Percentiles rank a stretch among this genome's conserved stretches.
Conservation (phyloP, 35 echinoderm and acorn worm species). For the Amphiura filiformis region DNA sequence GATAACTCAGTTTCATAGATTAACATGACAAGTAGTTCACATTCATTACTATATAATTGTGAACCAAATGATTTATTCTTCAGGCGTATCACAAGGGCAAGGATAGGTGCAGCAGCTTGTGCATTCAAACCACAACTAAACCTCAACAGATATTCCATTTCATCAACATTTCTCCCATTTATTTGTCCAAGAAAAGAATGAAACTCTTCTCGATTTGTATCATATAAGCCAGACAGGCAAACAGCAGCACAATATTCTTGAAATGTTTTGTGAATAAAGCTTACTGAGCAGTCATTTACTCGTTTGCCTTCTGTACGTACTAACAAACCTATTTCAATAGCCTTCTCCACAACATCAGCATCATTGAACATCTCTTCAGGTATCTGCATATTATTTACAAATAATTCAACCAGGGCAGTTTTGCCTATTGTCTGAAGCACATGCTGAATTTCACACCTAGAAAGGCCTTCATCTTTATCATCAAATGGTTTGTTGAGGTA, state of each 20-base stretch:
- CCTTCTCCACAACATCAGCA: not conserved
- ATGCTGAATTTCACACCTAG: not conserved
- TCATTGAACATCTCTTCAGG: not conserved
- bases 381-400: not conserved
- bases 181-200: not conserved
- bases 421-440: not conserved
- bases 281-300: not conserved
- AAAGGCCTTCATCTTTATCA: no score
- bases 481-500: not conserved
- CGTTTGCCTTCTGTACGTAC: not conserved
- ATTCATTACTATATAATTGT: no score
- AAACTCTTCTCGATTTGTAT: not conserved
- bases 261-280: slow-evolving; percentile 24
- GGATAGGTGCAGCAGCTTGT: not conserved
- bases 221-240: not conserved
- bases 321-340: slow-evolving; percentile 7
- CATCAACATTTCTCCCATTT: not conserved
- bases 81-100: not conserved
- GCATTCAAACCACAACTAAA: slow-evolving; percentile 10
- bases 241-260: slow-evolving; percentile 37
- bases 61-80: not conserved
- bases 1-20: not conserved
- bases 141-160: not conserved
- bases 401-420: slow-evolving; percentile 1
- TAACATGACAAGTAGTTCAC: not conserved